Base-by-base conservation (phyloP, 92 coral and sea anemone genomes). In the Phenganax marumi region DNA sequence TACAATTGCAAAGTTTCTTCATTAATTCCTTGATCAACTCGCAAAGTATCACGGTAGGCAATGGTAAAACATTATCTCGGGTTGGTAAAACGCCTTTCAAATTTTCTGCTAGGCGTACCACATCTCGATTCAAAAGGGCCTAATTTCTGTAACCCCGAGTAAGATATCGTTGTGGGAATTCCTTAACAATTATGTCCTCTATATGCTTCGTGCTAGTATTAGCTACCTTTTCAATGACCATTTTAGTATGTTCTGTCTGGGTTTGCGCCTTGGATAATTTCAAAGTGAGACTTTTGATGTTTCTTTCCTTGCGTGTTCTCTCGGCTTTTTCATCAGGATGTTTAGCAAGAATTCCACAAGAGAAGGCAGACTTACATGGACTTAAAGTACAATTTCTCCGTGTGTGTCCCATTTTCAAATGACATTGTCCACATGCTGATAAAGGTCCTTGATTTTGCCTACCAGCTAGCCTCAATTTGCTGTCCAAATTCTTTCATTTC, bases 391-490 rank as follows among this genome's bases (percentile, higher is more conserved):
- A 75, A 22, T 71, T 84, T 57, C 84, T 66, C 73, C 83, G 75
- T 10, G 68, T 84, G 33, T 83, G 87, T 57, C 83, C 82, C 54
- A 75, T 47, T 54, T 76, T 84, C 16, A 57, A 50, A n/a, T 55
- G 83, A 55, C 68, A 82, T 69, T 82, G 68, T 25, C 86, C 80
- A 39, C 86, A 82, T 3, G 74, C 50, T n/a, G 86, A 82, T 43
- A 82, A 76, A 7, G 80, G 54, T 16, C 86, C 86, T 13, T 75
- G 52, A 39, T 70, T 47, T 39, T 39, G 52, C 6, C 11, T 70
- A 18, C 11, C 56, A 51, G 76, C 17, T 48, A 75, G 6, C 16
- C 19, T 19, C n/a, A 75, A 54, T 52, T 64, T 33, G 43, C 43
- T 33, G 43, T 33, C 43, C 43, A 33, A 33, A 33, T 33, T 33